Evolutionary conservation across 2,797 vertebrate species (phyloP), one percentile per base, ranked within the genome.

Genomic region (Tolypeutes matacus): DNA sequence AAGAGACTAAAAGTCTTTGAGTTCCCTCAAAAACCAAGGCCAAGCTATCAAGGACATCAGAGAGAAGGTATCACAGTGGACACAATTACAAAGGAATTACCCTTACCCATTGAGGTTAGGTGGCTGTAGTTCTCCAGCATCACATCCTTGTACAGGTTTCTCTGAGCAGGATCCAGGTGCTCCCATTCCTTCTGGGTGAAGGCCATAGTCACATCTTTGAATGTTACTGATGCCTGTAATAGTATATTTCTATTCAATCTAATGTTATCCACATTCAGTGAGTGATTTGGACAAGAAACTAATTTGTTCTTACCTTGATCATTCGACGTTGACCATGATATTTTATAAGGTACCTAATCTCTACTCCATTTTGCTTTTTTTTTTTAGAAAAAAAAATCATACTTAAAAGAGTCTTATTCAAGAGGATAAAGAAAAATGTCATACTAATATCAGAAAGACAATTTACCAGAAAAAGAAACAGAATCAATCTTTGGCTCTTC

Each of bases 101-200:
- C 29, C 92, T 96, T 93, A 98, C 97, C 96, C 86, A 93, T 27
- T 18, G 91, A 96, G 53, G 92, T 31, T 3, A 95, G 72, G 46
- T 58, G 93, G 86, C 92, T 93, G 39, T 90, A 95, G 64, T 97
- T 96, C 89, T 97, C 96, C 93, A 95, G 85, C 96, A 97, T 95
- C 64, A 91, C 90, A 49, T 97, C 96, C 67, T 93, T 93, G 78
- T 89, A 93, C 14, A 97, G 56, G 51, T 58, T 86, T 46, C 36
- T 97, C 92, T 97, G 97, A 36, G 73, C 34, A 85, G 85, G 36
- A 67, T 90, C 95, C 67, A 96, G 89, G 4, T 90, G 92, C 7
- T 96, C 75, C 97, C 96, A 96, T 91, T 97, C 96, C 77, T 96
- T 97, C 73, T 91, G 69, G 17, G 94, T 94, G 90, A 97, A 97